Conservation (phyloP, 2,113 vertebrate genomes). For the Lipophrys pholis region DNA sequence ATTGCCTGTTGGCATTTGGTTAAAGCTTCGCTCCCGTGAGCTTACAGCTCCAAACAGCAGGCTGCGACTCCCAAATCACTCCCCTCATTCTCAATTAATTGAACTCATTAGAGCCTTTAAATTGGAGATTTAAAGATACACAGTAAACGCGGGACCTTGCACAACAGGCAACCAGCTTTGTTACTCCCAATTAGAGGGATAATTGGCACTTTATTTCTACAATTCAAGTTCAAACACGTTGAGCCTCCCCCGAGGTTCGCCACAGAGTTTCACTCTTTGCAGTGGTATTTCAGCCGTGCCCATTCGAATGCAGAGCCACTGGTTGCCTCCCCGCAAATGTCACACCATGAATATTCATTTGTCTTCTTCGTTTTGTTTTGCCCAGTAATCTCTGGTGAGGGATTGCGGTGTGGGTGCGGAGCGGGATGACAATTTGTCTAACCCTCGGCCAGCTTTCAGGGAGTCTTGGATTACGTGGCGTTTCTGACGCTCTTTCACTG, state of each 20-base stretch:
- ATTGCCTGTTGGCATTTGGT: constrained; percentile 22
- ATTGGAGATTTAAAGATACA: constrained; percentile 73
- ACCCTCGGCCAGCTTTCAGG: constrained; percentile 30
- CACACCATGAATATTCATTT: constrained; percentile 78
- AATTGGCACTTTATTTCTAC: constrained; percentile 78
- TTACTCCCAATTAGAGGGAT: constrained; percentile 76
- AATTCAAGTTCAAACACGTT: constrained; percentile 71
- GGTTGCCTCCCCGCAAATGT: constrained; percentile 68
- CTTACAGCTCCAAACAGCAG: constrained; percentile 37
- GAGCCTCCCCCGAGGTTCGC: constrained; percentile 51
- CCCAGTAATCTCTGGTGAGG: constrained; percentile 59
- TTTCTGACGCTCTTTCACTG: constrained; percentile 41
- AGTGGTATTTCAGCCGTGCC: constrained; percentile 64
- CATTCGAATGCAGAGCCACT: constrained; percentile 71
- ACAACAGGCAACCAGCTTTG: constrained; percentile 70
- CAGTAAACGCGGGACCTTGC: constrained; percentile 65
- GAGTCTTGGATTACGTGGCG: constrained; percentile 43
- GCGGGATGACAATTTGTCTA: constrained; percentile 31
- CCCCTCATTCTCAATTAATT: constrained; percentile 74
- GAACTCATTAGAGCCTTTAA: constrained; percentile 72
- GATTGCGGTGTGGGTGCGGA: constrained; percentile 22
- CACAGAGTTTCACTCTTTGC: constrained; percentile 69
- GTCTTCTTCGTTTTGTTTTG: constrained; percentile 56
- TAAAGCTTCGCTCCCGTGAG: constrained; percentile 44
- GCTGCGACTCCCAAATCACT: constrained; percentile 56